These are phyloP conservation scores for Myrmophylax atrothorax DNA, from an alignment of 2,113 vertebrate genomes.

Conservation along the genomic window DNA sequence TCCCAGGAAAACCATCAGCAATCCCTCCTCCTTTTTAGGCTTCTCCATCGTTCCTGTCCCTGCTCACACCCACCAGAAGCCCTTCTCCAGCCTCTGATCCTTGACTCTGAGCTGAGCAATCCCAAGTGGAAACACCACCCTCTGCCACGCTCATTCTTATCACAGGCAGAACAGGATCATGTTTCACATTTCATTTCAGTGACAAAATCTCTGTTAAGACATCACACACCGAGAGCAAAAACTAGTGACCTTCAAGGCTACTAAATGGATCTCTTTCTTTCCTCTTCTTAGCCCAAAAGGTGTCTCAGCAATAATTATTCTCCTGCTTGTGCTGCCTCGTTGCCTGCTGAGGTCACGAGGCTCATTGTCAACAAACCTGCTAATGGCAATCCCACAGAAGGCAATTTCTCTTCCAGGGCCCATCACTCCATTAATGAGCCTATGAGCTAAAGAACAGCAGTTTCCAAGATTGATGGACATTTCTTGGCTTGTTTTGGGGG, in stretches of 20 bases:
- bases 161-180: background rate
- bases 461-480: constrained; percentile 56
- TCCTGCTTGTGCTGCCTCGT: background rate
- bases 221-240: background rate
- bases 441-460: constrained; percentile 12
- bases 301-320: background rate
- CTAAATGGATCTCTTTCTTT: background rate
- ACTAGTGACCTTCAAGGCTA: background rate
- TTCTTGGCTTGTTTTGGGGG: background rate
- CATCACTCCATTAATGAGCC: constrained; percentile 54
- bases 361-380: constrained; percentile 59
- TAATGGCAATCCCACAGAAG: constrained; percentile 57
- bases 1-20: background rate
- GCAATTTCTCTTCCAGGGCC: constrained; percentile 63
- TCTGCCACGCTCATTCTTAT: rapidly evolving
- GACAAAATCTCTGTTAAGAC: background rate
- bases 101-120: background rate
- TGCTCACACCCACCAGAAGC: background rate
- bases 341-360: constrained; percentile 35
- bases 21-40: background rate
- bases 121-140: background rate
- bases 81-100: background rate
- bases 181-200: background rate
- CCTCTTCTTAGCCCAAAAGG: background rate
- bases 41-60: background rate